phyloP scores from a whole-genome alignment of 2,113 vertebrate genomes.

The Perognathus longimembris region DNA sequence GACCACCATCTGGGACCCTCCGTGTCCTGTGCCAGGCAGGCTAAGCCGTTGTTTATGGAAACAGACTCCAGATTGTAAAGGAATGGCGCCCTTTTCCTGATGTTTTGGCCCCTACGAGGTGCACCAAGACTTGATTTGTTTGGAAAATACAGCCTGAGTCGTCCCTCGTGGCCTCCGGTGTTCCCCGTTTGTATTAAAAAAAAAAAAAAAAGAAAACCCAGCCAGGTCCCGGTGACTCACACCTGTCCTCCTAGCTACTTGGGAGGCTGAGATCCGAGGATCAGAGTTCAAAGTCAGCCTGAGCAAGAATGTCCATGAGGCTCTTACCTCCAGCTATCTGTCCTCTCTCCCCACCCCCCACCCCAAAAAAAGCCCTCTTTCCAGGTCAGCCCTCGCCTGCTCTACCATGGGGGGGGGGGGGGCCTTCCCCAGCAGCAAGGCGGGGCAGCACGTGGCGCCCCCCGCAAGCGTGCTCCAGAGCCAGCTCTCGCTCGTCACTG shows the following conservation, averaged over 20 bases:
- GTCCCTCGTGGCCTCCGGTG: fast-evolving
- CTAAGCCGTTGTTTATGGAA: not conserved
- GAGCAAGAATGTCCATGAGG: too few relatives aligned
- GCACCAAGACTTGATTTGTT: not conserved
- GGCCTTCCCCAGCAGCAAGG: not conserved
- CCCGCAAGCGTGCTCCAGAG: not conserved
- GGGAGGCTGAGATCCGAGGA: too few relatives aligned
- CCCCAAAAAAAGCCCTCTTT: too few relatives aligned
- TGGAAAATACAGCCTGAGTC: not conserved
- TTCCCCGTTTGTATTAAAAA: not conserved
- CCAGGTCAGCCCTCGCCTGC: too few relatives aligned
- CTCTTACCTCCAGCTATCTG: too few relatives aligned
- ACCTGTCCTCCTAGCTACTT: too few relatives aligned
- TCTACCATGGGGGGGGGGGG: too few relatives aligned
- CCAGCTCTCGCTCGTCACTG: not conserved
- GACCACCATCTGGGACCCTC: not conserved
- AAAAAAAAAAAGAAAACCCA: too few relatives aligned
- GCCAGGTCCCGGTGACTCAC: too few relatives aligned
- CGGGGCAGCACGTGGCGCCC: not conserved
- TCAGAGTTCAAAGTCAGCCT: not conserved
- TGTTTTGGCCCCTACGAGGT: not conserved
- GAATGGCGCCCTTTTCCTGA: not conserved
- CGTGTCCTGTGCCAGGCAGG: not conserved
- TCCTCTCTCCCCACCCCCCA: too few relatives aligned
- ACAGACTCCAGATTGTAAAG: not conserved